Percentiles rank a stretch among this genome's conserved stretches.
Evolutionary conservation across 2,888 invertebrate species (phyloP).

Genomic region (Pandemis heparana): DNA sequence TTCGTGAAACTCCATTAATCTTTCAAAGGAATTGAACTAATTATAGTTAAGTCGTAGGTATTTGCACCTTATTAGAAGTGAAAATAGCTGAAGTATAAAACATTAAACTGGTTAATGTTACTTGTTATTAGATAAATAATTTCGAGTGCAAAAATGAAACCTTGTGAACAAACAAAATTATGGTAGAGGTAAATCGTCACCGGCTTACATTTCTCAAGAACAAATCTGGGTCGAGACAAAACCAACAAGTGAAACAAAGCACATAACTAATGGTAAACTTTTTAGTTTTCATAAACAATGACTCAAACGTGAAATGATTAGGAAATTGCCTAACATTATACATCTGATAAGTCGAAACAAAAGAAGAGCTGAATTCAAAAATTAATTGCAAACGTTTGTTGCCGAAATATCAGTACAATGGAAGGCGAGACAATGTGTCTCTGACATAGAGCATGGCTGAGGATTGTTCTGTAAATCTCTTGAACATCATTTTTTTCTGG

Average conservation of each 20-base stretch:
- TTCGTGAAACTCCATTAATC: too few species aligned
- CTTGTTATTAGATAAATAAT: not conserved
- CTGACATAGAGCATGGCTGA: constrained; percentile 21
- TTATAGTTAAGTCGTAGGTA: too few species aligned
- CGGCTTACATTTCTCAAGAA: not conserved
- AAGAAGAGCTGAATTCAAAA: constrained; percentile 19
- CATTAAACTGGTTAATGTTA: not conserved
- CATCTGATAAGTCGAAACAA: constrained; percentile 30
- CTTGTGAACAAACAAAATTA: too few species aligned
- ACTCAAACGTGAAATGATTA: constrained; percentile 17
- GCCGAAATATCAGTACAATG: constrained; percentile 62
- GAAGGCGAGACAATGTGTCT: constrained; percentile 57
- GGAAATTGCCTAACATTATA: constrained; percentile 10
- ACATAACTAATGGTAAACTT: not conserved
- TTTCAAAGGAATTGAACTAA: too few species aligned
- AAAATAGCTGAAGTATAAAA: too few species aligned
- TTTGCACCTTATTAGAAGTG: too few species aligned
- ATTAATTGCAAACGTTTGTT: constrained; percentile 49
- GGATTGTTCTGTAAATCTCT: not conserved
- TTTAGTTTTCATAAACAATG: not conserved
- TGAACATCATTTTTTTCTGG: not conserved
- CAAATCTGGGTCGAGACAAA: not conserved
- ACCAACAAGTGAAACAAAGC: not conserved
- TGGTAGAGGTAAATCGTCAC: too few species aligned
- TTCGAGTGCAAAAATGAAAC: too few species aligned